Percentiles rank a stretch among this genome's conserved stretches.
These are phyloP conservation scores for Ladona fulva DNA, from an alignment of 1,140 invertebrate species.

Conservation along the genomic window DNA sequence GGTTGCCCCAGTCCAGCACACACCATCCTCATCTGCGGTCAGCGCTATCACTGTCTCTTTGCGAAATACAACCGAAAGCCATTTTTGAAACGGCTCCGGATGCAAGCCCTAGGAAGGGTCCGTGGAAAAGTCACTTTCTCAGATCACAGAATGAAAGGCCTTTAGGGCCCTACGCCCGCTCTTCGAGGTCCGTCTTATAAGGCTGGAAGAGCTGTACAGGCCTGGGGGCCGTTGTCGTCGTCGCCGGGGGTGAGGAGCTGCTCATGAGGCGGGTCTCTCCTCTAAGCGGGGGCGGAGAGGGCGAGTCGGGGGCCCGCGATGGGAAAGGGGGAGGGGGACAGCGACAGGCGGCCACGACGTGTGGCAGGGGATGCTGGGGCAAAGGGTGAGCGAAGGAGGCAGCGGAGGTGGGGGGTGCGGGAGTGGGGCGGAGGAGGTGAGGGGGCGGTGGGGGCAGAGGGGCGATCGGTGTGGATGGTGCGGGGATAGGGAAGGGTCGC, in stretches of 20 bases:
- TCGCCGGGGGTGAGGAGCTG: conserved; percentile 19
- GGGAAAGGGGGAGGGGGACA: conserved; percentile 26
- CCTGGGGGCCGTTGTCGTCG: conserved; percentile 21
- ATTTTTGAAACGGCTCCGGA: too few relatives aligned
- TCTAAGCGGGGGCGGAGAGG: conserved; percentile 13
- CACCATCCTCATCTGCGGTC: too few relatives aligned
- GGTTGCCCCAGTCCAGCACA: too few relatives aligned
- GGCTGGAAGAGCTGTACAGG: conserved; percentile 51
- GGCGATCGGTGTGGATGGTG: conserved; percentile 10
- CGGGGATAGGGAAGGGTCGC: conserved; percentile 19
- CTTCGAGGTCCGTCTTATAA: conserved; percentile 47
- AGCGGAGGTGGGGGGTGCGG: conserved; percentile 20
- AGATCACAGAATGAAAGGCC: too few relatives aligned
- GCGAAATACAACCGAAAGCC: too few relatives aligned
- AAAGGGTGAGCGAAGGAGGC: conserved; percentile 26
- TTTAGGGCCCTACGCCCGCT: neutral
- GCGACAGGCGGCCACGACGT: neutral
- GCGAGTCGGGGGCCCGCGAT: conserved; percentile 17
- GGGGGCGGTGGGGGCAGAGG: conserved; percentile 14
- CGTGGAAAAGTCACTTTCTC: too few relatives aligned
- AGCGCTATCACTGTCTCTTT: too few relatives aligned
- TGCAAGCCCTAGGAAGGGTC: too few relatives aligned
- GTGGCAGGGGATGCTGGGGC: conserved; percentile 26
- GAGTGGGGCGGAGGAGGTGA: conserved; percentile 28
- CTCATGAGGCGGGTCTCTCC: neutral